These are phyloP conservation scores for Ceyx melanurus DNA, from an alignment of 2,113 vertebrate species.

Conservation along the genomic window DNA sequence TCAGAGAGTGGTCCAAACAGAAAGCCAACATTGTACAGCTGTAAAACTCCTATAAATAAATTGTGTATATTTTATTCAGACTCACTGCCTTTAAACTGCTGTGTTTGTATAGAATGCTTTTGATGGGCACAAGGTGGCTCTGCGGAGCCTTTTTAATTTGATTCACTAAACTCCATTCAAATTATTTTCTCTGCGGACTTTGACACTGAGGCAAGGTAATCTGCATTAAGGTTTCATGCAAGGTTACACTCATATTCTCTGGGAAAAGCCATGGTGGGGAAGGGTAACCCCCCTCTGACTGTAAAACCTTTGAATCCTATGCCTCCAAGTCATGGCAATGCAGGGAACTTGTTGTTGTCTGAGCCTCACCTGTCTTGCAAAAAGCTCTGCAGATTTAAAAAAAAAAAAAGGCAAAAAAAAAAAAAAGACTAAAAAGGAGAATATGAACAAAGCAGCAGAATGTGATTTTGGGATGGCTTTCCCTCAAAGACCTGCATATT, in stretches of 20 bases:
- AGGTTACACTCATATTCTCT: background rate
- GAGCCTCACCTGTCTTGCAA: background rate
- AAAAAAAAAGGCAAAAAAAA: background rate
- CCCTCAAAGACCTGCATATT: background rate
- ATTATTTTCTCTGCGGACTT: background rate
- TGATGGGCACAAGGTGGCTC: conserved; percentile 25
- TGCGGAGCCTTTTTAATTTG: background rate
- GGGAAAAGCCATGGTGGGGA: background rate
- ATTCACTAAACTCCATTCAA: background rate
- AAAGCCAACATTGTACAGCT: conserved; percentile 50
- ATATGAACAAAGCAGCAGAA: background rate
- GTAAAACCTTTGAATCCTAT: background rate
- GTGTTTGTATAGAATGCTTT: background rate
- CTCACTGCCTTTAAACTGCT: background rate
- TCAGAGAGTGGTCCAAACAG: conserved; percentile 18
- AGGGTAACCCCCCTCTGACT: background rate
- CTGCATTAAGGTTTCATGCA: background rate
- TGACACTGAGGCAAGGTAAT: background rate
- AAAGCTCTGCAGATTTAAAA: background rate
- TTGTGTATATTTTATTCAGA: conserved; percentile 54
- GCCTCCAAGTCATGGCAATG: background rate
- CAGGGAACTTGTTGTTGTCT: background rate
- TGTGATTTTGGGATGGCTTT: background rate
- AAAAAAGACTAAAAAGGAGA: background rate
- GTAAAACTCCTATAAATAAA: conserved; percentile 65